Base-by-base conservation (phyloP, 2,797 vertebrate genomes). In the Limosa lapponica region DNA sequence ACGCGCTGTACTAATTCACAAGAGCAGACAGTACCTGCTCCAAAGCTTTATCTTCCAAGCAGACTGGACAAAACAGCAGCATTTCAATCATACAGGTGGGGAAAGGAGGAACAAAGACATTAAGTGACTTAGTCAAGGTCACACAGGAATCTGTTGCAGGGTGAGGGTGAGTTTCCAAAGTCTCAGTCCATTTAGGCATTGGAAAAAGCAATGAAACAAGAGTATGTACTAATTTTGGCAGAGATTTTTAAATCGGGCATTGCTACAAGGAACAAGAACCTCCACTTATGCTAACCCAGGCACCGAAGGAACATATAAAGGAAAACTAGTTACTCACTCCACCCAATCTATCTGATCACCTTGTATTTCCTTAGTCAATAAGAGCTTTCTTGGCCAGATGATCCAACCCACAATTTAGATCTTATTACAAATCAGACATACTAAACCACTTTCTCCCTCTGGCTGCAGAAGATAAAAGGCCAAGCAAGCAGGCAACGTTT, bases 201-300 rank as follows among this genome's bases (percentile, higher is more conserved):
- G 85, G 96, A 93, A 95, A 94, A 94, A 95, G 90, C 85, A 95
- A 66, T 87, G 97, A 97, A 98, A 98, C 70, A 62, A 46, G 92
- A 97, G 95, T 11, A 87, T 17, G 67, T 94, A 92, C 97, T 97
- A 95, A 95, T 94, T 95, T 87, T 96, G 97, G 97, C 97, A 89
- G 72, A 58, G 89, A 57, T 89, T 96, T 93, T 85, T 90, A 92
- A 97, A 94, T 69, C 90, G 95, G 94, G 65, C 88, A 90, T 96
- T 93, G 80, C 94, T 90, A 19, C 30, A 23, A 87, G 86, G 90
- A 95, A 92, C 71, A 87, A 94, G 90, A 94, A 82, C 71, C 90
- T 90, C 81, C 44, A 87, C 70, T 95, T 67, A 55, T 2, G 44
- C 83, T 74, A 92, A 75, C 27, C 55, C 84, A 95, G 83, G 64